Conservation (phyloP, 2,113 vertebrate species). For the Acrocephalus arundinaceus region DNA sequence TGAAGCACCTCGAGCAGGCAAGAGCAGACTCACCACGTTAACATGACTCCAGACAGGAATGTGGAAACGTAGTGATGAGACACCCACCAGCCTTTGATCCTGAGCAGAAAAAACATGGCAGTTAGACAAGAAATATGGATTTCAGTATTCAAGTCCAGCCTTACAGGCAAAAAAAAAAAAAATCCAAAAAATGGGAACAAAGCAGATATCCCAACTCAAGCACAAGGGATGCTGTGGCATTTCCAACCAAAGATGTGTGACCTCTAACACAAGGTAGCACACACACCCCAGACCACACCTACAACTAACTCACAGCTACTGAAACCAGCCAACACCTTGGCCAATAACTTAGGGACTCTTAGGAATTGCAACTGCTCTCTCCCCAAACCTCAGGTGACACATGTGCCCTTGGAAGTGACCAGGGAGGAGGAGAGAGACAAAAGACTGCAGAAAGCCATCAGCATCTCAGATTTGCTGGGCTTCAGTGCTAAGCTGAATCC, state of each 20-base stretch:
- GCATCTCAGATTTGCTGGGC: background rate
- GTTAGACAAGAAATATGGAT: background rate
- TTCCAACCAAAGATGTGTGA: background rate
- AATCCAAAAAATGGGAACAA: background rate
- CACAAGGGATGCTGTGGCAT: background rate
- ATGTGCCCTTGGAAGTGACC: background rate
- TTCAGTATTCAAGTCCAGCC: background rate
- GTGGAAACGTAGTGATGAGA: conserved; percentile 97
- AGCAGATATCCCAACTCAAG: background rate
- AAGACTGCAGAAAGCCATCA: background rate
- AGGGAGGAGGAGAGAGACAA: background rate
- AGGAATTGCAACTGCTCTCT: background rate
- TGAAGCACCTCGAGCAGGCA: background rate
- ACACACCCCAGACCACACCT: background rate
- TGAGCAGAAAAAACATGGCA: background rate
- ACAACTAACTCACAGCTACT: background rate
- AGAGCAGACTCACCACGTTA: conserved; percentile 88
- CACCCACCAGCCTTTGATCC: conserved; percentile 99
- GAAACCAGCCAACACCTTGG: background rate
- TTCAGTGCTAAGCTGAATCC: background rate
- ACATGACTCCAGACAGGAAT: conserved; percentile 95
- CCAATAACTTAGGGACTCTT: background rate
- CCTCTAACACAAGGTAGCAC: background rate
- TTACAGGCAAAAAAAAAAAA: background rate
- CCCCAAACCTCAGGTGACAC: background rate